Evolutionary conservation across 2,797 vertebrate genomes (phyloP), one percentile per base, ranked within the genome.

Genomic region (Antrozous pallidus): DNA sequence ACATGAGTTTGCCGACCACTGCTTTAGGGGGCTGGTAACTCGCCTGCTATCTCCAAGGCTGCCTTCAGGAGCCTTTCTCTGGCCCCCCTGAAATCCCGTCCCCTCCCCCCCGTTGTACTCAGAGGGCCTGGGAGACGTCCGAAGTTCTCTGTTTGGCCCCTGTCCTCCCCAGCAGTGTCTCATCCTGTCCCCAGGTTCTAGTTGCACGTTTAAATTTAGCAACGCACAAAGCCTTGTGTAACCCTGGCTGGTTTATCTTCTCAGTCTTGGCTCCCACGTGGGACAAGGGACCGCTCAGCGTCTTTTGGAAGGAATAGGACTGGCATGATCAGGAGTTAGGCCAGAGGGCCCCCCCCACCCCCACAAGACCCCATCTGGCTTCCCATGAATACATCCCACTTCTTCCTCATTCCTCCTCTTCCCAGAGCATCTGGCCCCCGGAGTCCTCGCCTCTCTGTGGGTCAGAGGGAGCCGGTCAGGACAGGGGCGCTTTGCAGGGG

Each of bases 161-260:
- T 0, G 71, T 16, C 33, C 74, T 47, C 10, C 14, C 75, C 38
- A 31, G 1, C 65, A 91, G 79, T 82, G 85, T 49, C 90, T 91
- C 11, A 40, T 36, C 56, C 58, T 94, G 92, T 78, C 93, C 94
- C 10, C 40, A 77, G 91, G 91, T 38, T 94, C 80, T 45, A 71
- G 5, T 77, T 58, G 88, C 92, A 70, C 45, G 63, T 92, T 92
- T 96, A 97, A 96, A 95, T 97, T 96, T 96, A 97, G 95, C 94
- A 31, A 49, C 45, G 11, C 51, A 86, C 33, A 88, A 93, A 96
- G 80, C 86, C 96, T 85, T 51, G 40, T 26, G 61, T 88, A 56
- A 96, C 95, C 28, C 65, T 28, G 74, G 45, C 38, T 0, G n/a
- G 54, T 83, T 61, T 20, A 7, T n/a, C 91, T 54, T 74, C 51